Conservation (phyloP, 2,113 vertebrate species). For the Pyrgilauda ruficollis region DNA sequence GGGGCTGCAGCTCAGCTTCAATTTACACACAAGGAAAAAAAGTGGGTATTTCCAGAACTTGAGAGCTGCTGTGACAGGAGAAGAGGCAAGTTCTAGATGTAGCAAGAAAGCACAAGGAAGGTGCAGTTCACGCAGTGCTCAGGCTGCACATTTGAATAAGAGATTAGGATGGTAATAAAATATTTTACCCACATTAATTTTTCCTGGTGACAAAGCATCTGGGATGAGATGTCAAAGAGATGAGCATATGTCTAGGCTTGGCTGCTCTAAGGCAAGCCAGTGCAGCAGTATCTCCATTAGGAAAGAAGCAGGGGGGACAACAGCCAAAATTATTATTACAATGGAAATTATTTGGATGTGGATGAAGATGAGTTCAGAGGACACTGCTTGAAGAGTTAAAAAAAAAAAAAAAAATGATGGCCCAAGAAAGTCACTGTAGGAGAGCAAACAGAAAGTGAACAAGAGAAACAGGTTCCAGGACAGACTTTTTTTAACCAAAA, state of each 20-base stretch:
- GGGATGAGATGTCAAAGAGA: slow-evolving; percentile 64
- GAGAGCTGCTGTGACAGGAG: not conserved
- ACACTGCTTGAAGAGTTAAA: not conserved
- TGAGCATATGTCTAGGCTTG: slow-evolving; percentile 57
- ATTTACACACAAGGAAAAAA: not conserved
- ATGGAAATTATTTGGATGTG: slow-evolving; percentile 19
- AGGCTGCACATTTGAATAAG: not conserved
- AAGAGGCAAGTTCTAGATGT: not conserved
- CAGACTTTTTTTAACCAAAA: not conserved
- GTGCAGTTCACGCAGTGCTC: not conserved
- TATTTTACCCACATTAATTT: slow-evolving; percentile 29
- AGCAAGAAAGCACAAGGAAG: not conserved
- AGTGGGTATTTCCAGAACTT: not conserved
- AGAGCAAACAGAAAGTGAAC: not conserved
- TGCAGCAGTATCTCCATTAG: slow-evolving; percentile 19
- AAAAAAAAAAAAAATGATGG: not conserved
- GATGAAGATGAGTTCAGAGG: not conserved
- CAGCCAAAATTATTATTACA: slow-evolving; percentile 48
- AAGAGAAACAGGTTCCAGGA: not conserved
- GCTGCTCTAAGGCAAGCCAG: slow-evolving; percentile 45
- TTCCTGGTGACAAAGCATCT: slow-evolving; percentile 60
- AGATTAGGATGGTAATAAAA: slow-evolving; percentile 7
- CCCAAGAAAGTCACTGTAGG: not conserved
- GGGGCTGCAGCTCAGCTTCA: not conserved
- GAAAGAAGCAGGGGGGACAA: not conserved